Evolutionary conservation across 2,113 vertebrate genomes (phyloP).

Genomic region (Sander lucioperca): DNA sequence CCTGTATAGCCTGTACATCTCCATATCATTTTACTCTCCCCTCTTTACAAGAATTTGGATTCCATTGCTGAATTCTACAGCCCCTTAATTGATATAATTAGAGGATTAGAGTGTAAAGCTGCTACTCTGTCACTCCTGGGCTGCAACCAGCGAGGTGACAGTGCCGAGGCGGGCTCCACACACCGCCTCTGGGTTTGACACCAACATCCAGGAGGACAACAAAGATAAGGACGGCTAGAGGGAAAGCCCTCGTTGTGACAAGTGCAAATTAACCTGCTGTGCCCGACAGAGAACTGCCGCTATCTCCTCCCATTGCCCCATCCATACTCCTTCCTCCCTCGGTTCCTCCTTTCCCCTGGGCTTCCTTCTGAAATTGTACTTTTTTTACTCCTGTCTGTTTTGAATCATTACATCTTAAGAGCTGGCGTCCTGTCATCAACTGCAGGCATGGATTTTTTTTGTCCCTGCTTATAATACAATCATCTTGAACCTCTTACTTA

Average conservation of each 20-base stretch:
- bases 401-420: conserved; percentile 16
- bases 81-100: conserved; percentile 83
- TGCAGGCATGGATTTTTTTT: background rate
- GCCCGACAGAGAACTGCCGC: conserved; percentile 58
- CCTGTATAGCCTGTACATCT: conserved; percentile 22
- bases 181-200: conserved; percentile 71
- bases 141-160: conserved; percentile 64
- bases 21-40: conserved; percentile 38
- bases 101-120: conserved; percentile 80
- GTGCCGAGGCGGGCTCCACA: conserved; percentile 63
- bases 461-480: conserved; percentile 18
- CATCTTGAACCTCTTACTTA: conserved; percentile 11
- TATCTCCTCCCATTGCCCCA: conserved; percentile 57
- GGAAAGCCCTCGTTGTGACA: conserved; percentile 78
- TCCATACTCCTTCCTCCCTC: conserved; percentile 33
- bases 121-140: conserved; percentile 70
- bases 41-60: conserved; percentile 56
- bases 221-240: conserved; percentile 79
- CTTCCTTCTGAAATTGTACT: conserved; percentile 15
- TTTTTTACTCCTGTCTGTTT: conserved; percentile 19
- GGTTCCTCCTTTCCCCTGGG: background rate
- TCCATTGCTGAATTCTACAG: conserved; percentile 54
- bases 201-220: conserved; percentile 79
- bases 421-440: background rate
- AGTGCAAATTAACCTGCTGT: conserved; percentile 81